Evolutionary conservation across 2,888 invertebrate species (phyloP), one percentile per base, ranked within the genome.

Genomic region (Unio delphinus): DNA sequence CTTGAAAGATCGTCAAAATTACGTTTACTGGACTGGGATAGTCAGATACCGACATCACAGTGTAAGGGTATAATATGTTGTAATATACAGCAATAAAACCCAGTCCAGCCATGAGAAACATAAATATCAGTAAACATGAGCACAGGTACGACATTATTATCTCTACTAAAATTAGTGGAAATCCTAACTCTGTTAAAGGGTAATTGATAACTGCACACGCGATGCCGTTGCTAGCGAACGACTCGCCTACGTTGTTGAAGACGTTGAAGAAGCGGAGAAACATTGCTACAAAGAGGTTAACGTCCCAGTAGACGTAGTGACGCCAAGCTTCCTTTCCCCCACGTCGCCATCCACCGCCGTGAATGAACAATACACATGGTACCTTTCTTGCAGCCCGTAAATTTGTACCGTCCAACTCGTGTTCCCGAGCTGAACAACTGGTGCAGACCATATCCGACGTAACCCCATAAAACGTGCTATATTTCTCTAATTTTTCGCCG

Each of bases 261-360:
- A 77, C 70, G 6, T 77, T 74, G 28, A 73, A 64, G 8, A 73
- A 58, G 70, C 73, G 79, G 58, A 71, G 71, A 11, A 80, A 26
- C 54, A 76, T 60, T 3, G 78, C 78, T 8, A 78, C 79, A 8
- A 83, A 55, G 34, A 83, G 75, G 65, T 84, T 84, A 15, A 81
- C 79, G 62, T 82, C 83, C n/a, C 72, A 70, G 65, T 70, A 72
- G 8, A 82, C n/a, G 65, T 75, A 84, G 70, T 84, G 81, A 34
- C 68, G 76, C 83, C 83, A 82, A 2, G 77, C 80, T 11, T 70
- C 60, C 30, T 77, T 73, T 20, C 76, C 83, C 3, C 84, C 84
- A 11, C 84, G 64, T 67, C 83, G 63, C 84, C 84, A 84, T 2
- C 84, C 84, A 4, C 84, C 84, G 0, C 84, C 84, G 61, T 84